These are phyloP conservation scores for Isaurus tuberculatus DNA, from an alignment of 92 coral and sea anemone species.

Conservation along the genomic window DNA sequence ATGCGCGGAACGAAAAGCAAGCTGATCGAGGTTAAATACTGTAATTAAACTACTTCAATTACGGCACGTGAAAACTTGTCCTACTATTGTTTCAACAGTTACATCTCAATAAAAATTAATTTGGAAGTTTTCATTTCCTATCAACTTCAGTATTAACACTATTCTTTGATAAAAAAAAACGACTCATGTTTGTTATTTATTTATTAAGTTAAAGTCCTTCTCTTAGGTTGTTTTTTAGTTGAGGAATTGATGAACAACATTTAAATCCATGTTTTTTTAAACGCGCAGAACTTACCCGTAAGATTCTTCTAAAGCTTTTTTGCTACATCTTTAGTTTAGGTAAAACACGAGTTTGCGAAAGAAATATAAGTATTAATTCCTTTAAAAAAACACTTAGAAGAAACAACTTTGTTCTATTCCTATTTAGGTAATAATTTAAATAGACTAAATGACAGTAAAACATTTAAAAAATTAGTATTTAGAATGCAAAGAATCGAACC, in stretches of 20 bases:
- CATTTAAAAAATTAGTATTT: neutral
- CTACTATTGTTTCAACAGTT: neutral
- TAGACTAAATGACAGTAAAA: too few species aligned
- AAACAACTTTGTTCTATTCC: neutral
- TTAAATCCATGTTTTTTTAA: neutral
- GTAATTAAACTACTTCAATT: neutral
- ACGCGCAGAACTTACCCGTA: neutral
- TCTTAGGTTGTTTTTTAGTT: neutral
- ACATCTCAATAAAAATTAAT: neutral
- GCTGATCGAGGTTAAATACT: neutral
- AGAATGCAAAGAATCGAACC: neutral
- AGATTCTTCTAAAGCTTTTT: neutral
- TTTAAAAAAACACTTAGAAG: neutral
- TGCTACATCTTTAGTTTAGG: neutral
- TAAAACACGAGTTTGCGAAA: neutral
- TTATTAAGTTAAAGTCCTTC: neutral
- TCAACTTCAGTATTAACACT: neutral
- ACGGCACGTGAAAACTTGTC: slow-evolving; percentile 3
- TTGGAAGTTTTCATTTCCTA: neutral
- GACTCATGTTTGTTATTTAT: neutral
- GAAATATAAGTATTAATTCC: neutral
- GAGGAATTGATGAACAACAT: neutral
- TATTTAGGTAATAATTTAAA: neutral
- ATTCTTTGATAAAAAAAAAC: neutral
- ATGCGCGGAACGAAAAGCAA: neutral